A percentile compares a stretch with the other conserved stretches of the same genome.
phyloP scores from a whole-genome alignment of 2,888 invertebrate genomes.

The Cosmia pyralina region DNA sequence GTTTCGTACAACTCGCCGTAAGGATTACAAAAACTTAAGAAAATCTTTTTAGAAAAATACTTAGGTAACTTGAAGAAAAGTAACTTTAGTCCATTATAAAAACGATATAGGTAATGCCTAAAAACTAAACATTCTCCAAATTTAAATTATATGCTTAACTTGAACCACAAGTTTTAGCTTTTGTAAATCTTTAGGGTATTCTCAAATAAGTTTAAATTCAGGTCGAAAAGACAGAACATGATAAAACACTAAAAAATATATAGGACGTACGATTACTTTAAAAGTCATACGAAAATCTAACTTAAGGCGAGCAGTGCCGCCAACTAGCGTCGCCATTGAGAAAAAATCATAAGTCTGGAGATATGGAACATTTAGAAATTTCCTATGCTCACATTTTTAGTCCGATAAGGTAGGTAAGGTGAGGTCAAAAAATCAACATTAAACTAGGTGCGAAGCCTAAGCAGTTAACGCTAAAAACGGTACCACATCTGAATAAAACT shows the following conservation, averaged over 20 bases:
- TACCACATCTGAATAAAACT: too few species aligned
- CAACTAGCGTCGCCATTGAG: too few species aligned
- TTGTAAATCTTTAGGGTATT: neutral
- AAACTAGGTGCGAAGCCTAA: too few species aligned
- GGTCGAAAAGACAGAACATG: slow-evolving; percentile 19
- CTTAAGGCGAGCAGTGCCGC: too few species aligned
- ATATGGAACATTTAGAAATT: too few species aligned
- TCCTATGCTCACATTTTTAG: too few species aligned
- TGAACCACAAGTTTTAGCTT: slow-evolving; percentile 10
- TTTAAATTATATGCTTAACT: neutral
- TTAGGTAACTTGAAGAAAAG: neutral
- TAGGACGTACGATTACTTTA: neutral
- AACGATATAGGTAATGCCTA: neutral
- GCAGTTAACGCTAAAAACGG: too few species aligned
- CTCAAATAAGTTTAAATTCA: slow-evolving; percentile 10
- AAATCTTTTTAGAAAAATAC: neutral
- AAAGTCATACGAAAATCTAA: neutral
- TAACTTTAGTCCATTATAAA: neutral
- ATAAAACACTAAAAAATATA: slow-evolving; percentile 34
- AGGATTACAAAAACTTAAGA: neutral
- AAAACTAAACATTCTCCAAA: neutral
- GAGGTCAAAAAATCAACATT: too few species aligned
- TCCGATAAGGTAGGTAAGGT: too few species aligned
- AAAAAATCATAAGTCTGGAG: too few species aligned
- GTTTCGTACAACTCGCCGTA: too few species aligned